Conservation (phyloP, 2,888 invertebrate genomes). For the Galerucella nymphaeae region DNA sequence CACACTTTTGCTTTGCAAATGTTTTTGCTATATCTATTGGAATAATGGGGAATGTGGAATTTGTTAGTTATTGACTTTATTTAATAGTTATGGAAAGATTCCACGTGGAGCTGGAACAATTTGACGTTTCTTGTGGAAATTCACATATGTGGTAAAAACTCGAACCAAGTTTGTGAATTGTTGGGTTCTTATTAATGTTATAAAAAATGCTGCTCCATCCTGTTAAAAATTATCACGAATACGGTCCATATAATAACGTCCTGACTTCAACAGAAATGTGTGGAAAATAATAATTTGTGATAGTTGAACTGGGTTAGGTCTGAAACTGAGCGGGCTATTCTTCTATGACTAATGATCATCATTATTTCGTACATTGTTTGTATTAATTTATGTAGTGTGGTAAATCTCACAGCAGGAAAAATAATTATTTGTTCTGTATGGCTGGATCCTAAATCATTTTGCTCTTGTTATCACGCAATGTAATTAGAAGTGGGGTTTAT, state of each 20-base stretch:
- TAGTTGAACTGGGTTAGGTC: conserved; percentile 9
- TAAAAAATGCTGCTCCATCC: neutral
- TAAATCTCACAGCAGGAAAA: conserved; percentile 18
- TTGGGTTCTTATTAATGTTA: too few species aligned
- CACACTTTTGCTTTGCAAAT: too few species aligned
- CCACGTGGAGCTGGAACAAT: too few species aligned
- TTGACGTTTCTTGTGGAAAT: too few species aligned
- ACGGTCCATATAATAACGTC: neutral
- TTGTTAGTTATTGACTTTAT: too few species aligned
- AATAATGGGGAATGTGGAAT: too few species aligned
- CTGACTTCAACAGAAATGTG: neutral
- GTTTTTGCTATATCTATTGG: too few species aligned
- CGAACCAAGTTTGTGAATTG: too few species aligned
- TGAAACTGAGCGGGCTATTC: conserved; percentile 16
- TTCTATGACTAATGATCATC: conserved; percentile 24
- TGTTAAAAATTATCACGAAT: neutral
- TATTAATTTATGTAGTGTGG: conserved; percentile 25
- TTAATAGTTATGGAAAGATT: too few species aligned
- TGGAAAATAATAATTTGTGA: conserved; percentile 10
- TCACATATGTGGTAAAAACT: too few species aligned
- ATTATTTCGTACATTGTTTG: conserved; percentile 25
- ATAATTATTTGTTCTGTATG: conserved; percentile 25
- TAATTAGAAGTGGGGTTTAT: conserved; percentile 14
- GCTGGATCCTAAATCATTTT: conserved; percentile 17
- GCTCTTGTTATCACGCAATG: conserved; percentile 17